A percentile compares a stretch with the other conserved stretches of the same genome.
These are phyloP conservation scores for Hyphantria cunea DNA, from an alignment of 1,140 invertebrate species.

Conservation along the genomic window DNA sequence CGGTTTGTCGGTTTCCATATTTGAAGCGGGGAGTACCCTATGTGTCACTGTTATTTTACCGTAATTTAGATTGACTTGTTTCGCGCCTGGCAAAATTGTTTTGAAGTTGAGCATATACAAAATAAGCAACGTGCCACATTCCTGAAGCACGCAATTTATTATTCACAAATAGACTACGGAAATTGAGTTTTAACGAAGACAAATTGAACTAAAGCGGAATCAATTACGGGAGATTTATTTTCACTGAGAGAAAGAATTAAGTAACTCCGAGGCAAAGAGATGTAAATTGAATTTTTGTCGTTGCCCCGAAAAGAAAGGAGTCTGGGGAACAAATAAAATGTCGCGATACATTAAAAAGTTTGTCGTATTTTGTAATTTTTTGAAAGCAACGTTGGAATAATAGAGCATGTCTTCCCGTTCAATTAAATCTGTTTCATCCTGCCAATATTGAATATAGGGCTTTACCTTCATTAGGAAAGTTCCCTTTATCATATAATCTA, in stretches of 20 bases:
- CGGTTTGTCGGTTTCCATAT: slow-evolving; percentile 1
- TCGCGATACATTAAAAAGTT: slow-evolving; percentile 44
- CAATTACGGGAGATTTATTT: slow-evolving; percentile 78
- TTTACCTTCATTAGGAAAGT: slow-evolving; percentile 25
- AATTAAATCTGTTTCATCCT: slow-evolving; percentile 17
- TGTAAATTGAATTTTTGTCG: slow-evolving; percentile 72
- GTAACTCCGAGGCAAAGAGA: slow-evolving; percentile 61
- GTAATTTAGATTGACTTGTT: slow-evolving; percentile 70
- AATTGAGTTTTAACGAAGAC: slow-evolving; percentile 79
- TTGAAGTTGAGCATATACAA: slow-evolving; percentile 44
- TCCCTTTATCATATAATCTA: slow-evolving; percentile 20
- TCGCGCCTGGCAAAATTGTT: slow-evolving; percentile 53
- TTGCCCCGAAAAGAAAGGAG: slow-evolving; percentile 46
- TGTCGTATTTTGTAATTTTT: slow-evolving; percentile 28
- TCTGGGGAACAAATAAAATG: slow-evolving; percentile 40
- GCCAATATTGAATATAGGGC: slow-evolving; percentile 23
- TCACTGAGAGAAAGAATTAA: slow-evolving; percentile 68
- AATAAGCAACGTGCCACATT: slow-evolving; percentile 50
- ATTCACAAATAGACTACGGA: slow-evolving; percentile 76
- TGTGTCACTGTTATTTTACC: slow-evolving; percentile 30
- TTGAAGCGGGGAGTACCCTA: slow-evolving; percentile 37
- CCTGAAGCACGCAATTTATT: slow-evolving; percentile 70
- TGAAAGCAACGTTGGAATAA: slow-evolving; percentile 18
- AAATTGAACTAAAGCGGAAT: slow-evolving; percentile 77
- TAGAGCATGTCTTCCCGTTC: slow-evolving; percentile 15